Percentiles rank a stretch among this genome's conserved stretches.
Evolutionary conservation across 2,113 vertebrate genomes (phyloP).

Genomic region (Sylvilagus bachmani): DNA sequence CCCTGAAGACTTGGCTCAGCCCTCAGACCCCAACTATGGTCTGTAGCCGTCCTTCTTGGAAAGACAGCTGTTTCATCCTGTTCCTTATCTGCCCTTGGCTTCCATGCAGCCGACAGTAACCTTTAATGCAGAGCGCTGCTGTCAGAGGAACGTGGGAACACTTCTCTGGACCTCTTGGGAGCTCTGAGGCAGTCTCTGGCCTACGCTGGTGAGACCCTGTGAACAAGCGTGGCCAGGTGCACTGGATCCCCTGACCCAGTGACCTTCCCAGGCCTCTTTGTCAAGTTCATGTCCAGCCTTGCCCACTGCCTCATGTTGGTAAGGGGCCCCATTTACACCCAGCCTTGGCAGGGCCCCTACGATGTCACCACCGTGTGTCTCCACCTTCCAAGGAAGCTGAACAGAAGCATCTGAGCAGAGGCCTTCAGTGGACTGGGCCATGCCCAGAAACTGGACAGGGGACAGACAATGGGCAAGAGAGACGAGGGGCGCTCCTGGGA

Average conservation of each 20-base stretch:
- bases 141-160: neutral
- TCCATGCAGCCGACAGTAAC: neutral
- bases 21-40: neutral
- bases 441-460: conserved; percentile 31
- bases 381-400: neutral
- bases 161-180: neutral
- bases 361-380: neutral
- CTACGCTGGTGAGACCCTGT: rapidly evolving
- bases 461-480: conserved; percentile 8
- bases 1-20: neutral
- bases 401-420: neutral
- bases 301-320: rapidly evolving
- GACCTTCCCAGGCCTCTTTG: too few species aligned
- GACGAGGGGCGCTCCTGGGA: neutral
- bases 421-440: neutral
- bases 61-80: neutral
- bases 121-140: neutral
- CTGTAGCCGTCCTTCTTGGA: neutral
- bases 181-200: rapidly evolving
- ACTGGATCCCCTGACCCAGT: rapidly evolving
- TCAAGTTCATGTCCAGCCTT: rapidly evolving
- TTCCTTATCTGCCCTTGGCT: neutral
- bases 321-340: neutral
- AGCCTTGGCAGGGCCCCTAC: rapidly evolving
- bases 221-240: neutral